Base-by-base conservation (phyloP, 2,113 vertebrate genomes). In the Nothobranchius furzeri region DNA sequence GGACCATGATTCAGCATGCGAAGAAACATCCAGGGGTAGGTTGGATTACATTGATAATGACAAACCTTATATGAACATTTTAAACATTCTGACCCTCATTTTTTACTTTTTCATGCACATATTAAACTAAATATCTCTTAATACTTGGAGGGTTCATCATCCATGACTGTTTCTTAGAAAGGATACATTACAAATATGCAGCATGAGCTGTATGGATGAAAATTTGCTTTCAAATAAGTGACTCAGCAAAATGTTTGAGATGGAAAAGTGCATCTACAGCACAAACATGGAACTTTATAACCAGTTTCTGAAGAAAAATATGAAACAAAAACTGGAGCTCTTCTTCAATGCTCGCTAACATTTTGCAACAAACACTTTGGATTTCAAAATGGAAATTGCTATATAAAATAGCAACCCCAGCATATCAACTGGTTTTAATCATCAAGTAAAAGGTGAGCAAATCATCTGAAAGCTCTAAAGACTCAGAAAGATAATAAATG, bases 21-120 rank as follows among this genome's bases (percentile, higher is more conserved):
- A 88, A 79, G 85, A 92, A 88, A 70, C 87, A 92, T 75, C 91
- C 88, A 20, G 91, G 89, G 84, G 90, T 92, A 91, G 84, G 90
- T 88, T 49, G 17, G 4, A 15, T 75, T 25, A n/a, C 11, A 40
- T 60, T 73, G 13, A 12, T 52, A 76, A 4, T 43, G 13, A 10
- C 17, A 12, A 59, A 10, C 11, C 3, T 49, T 72, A 3, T 10
- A 47, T 14, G 46, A 47, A 14, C 4, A 45, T 45, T 15, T 14
- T 6, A 15, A 47, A 47, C 4, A 47, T 15, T 15, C 14, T 5
- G 6, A 7, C n/a, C 47, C 14, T 49, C n/a, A 15, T 5, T 15
- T 49, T n/a, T n/a, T 1, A 2, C 14, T 48, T 48, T 7, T 48
- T 48, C 47, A n/a, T 48, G 20, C 20, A 20, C 8, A 43, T 3